These are phyloP conservation scores for Takifugu bimaculatus DNA, from an alignment of 2,113 vertebrate genomes.

Conservation along the genomic window DNA sequence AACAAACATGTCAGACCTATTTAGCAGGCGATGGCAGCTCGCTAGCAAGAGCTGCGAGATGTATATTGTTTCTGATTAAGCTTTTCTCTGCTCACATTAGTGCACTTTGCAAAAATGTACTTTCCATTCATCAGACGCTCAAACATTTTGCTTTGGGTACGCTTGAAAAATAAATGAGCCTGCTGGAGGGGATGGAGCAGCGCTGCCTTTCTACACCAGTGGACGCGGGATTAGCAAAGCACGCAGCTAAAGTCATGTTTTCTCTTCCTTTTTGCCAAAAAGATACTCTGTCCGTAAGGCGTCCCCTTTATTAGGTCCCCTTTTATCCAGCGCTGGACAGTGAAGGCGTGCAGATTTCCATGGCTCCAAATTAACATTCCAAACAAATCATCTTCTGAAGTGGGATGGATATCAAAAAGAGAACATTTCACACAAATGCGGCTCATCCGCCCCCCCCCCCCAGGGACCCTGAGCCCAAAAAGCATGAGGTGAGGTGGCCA, in stretches of 20 bases:
- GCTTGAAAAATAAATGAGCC: slow-evolving; percentile 59
- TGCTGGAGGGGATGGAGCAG: slow-evolving; percentile 14
- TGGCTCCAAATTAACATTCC: slow-evolving; percentile 15
- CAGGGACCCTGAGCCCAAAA: slow-evolving; percentile 30
- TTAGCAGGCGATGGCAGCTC: slow-evolving; percentile 56
- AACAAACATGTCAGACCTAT: slow-evolving; percentile 75
- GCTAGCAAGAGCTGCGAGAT: slow-evolving; percentile 41
- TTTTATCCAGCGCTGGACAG: slow-evolving; percentile 6
- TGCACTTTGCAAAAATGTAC: slow-evolving; percentile 65
- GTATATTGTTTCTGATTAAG: slow-evolving; percentile 75
- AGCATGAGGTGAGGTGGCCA: slow-evolving; percentile 49
- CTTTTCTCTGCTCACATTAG: slow-evolving; percentile 46
- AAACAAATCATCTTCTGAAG: slow-evolving; percentile 42
- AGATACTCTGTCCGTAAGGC: slow-evolving; percentile 1
- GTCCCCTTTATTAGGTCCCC: slow-evolving; percentile 14
- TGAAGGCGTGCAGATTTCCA: slow-evolving; percentile 27
- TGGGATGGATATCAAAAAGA: slow-evolving; percentile 53
- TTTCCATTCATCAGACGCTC: slow-evolving; percentile 57
- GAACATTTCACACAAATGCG: slow-evolving; percentile 55
- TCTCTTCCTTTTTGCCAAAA: slow-evolving; percentile 21
- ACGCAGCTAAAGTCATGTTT: slow-evolving; percentile 12
- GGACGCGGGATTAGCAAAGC: neutral
- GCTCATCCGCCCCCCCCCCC: slow-evolving; percentile 41
- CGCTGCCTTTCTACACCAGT: neutral
- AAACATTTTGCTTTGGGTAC: slow-evolving; percentile 69